These are phyloP conservation scores for Ormyrus labotus DNA, from an alignment of 2,888 invertebrate genomes.

Conservation along the genomic window DNA sequence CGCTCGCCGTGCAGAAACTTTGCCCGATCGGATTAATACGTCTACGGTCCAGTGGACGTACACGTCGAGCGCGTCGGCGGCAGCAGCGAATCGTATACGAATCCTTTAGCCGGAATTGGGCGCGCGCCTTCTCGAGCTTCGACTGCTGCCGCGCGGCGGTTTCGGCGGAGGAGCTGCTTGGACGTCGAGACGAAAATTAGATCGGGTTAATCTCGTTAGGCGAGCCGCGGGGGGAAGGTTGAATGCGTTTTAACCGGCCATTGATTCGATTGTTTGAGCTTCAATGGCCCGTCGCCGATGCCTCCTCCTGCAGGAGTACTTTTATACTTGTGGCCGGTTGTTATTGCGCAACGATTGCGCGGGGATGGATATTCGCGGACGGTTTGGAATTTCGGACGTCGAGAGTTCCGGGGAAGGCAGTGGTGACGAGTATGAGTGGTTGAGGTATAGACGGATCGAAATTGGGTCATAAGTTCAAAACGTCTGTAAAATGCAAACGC, in stretches of 20 bases:
- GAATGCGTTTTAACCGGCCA: constrained; percentile 25
- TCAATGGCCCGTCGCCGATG: constrained; percentile 7
- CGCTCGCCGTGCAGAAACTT: too few species aligned
- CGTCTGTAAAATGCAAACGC: too few species aligned
- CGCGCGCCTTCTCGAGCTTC: neutral
- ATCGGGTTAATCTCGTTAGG: constrained; percentile 38
- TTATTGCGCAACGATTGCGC: neutral
- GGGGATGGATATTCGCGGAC: too few species aligned
- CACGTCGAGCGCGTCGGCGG: too few species aligned
- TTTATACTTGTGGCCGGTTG: neutral
- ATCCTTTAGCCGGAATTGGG: neutral
- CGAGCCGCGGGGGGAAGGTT: neutral
- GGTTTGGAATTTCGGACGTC: too few species aligned
- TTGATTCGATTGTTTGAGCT: constrained; percentile 17
- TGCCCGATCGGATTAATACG: too few species aligned
- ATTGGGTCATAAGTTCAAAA: too few species aligned
- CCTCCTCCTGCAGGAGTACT: neutral
- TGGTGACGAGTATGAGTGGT: too few species aligned
- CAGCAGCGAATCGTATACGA: too few species aligned
- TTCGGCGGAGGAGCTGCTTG: neutral
- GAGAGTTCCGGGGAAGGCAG: too few species aligned
- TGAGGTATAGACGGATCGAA: too few species aligned
- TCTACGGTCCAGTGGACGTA: too few species aligned
- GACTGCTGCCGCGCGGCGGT: neutral
- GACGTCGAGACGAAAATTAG: constrained; percentile 33